Percentiles rank a stretch among this genome's conserved stretches.
Evolutionary conservation across 2,888 invertebrate genomes (phyloP).

Genomic region (Uropetala carovei): DNA sequence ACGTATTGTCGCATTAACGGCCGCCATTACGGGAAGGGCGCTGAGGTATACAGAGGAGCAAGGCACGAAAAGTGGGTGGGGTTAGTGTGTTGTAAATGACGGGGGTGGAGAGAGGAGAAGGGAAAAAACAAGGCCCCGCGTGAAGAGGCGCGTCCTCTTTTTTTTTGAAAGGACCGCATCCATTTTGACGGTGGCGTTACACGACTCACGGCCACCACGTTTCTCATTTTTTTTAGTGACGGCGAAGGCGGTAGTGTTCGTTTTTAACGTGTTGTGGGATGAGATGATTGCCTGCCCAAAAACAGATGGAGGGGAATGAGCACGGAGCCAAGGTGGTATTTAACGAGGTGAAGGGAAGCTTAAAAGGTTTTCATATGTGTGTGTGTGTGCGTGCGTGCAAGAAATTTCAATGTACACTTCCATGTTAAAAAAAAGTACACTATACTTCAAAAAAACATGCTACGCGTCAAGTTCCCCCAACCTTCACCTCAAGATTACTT

Average conservation of each 20-base stretch:
- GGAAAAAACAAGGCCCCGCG: neutral
- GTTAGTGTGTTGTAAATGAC: neutral
- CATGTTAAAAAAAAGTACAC: no score
- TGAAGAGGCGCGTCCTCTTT: neutral
- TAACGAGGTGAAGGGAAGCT: neutral
- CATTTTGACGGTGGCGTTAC: neutral
- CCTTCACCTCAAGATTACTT: no score
- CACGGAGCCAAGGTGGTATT: neutral
- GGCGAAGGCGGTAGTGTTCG: neutral
- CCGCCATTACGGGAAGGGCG: neutral
- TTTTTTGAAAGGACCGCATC: neutral
- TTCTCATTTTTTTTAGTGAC: neutral
- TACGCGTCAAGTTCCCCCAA: no score
- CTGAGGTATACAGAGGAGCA: neutral
- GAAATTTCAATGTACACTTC: no score
- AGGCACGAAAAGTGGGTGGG: neutral
- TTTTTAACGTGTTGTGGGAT: neutral
- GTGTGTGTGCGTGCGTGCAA: no score
- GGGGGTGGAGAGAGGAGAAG: neutral
- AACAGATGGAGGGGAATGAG: neutral
- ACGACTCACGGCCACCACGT: neutral
- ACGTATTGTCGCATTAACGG: slow-evolving; percentile 19
- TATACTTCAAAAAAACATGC: no score
- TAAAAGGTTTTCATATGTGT: neutral
- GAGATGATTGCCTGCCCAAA: no score